phyloP scores from a whole-genome alignment of 2,888 invertebrate genomes.

The Cosmia trapezina region DNA sequence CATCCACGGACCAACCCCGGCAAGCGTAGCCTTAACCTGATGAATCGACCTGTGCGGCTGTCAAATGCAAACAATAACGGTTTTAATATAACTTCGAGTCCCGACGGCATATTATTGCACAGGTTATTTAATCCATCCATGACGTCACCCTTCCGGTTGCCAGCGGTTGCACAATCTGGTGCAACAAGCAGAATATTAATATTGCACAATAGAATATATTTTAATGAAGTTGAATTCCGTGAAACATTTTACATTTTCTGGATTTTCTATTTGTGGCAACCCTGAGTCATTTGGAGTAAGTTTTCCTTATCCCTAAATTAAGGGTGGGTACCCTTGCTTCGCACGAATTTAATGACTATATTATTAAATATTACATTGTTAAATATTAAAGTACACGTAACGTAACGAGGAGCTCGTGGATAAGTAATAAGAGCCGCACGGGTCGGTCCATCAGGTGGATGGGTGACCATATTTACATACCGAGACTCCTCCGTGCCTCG shows the following conservation, averaged over 20 bases:
- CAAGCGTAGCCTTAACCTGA: too few relatives aligned
- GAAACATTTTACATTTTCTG: neutral
- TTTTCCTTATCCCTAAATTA: neutral
- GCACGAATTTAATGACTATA: too few relatives aligned
- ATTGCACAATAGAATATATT: slow-evolving; percentile 16
- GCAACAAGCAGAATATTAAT: slow-evolving; percentile 37
- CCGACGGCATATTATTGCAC: slow-evolving; percentile 16
- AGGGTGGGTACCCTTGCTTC: too few relatives aligned
- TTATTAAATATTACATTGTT: too few relatives aligned
- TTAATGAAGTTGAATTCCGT: neutral
- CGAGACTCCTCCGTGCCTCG: too few relatives aligned
- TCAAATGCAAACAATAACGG: neutral
- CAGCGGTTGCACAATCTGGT: slow-evolving; percentile 50
- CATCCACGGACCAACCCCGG: too few relatives aligned
- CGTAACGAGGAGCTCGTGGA: too few relatives aligned
- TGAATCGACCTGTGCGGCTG: too few relatives aligned
- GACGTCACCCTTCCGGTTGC: slow-evolving; percentile 56
- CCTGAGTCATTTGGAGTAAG: neutral
- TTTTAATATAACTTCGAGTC: neutral
- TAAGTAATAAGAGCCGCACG: too few relatives aligned
- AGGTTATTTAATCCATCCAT: slow-evolving; percentile 39
- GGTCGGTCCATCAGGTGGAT: too few relatives aligned
- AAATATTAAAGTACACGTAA: too few relatives aligned
- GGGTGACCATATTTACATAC: too few relatives aligned
- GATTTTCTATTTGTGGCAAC: neutral